Evolutionary conservation across 1,140 invertebrate species (phyloP), one percentile per base, ranked within the genome.

Genomic region (Dreissena rostriformis): DNA sequence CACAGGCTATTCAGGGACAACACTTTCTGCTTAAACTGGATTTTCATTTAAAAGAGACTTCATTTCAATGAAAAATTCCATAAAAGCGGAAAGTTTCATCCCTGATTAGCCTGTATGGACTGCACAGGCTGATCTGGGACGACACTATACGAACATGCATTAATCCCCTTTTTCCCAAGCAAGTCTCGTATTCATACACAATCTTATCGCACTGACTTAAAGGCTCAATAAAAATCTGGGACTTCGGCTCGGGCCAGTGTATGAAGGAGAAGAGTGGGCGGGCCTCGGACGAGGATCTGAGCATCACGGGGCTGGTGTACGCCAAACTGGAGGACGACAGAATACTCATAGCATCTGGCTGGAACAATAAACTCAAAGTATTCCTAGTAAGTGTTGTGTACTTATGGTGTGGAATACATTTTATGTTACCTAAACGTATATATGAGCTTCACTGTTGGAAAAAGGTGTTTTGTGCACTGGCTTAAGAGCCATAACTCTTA

Each of bases 151-250:
- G 6, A 2, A 63, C 19, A n/a, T 2, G 19, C 19, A 63, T n/a
- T 24, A 63, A 63, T 1, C 57, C 57, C 6, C 19, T 2, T 63
- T 19, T 63, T 4, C 2, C 19, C 2, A n/a, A 6, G 57, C 19
- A 63, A 24, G 57, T 2, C 19, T n/a, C 2, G n/a, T 68, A 29
- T 68, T 28, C 6, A 17, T 26, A 26, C 66, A 28, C 28, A 68
- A 29, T 17, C 15, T 24, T 29, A 17, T 68, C 19, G 4, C 19
- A 24, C 24, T 29, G 19, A 71, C 61, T n/a, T n/a, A 11, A 70
- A 93, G 92, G 92, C 11, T 93, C 93, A 28, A 75, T 93, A 49
- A 92, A 92, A 72, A 87, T 93, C 39, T 93, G 93, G 93, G 92
- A 93, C 81, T 90, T 92, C 88, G 92, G 92, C 19, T 91, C 93